Base-by-base conservation (phyloP, 2,888 invertebrate species). In the Congeria kusceri region DNA sequence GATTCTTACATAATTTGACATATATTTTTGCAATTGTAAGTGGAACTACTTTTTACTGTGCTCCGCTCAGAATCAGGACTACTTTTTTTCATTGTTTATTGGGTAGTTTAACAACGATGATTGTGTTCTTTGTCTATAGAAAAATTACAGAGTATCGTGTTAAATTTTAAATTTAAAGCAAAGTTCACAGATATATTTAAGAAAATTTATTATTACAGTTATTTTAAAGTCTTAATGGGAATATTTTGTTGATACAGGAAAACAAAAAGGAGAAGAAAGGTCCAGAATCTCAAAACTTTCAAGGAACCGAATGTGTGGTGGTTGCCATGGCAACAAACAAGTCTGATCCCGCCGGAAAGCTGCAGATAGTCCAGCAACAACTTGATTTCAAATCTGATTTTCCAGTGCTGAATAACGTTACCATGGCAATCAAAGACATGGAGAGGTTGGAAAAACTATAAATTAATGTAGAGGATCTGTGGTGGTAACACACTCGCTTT, bases 251-350 rank as follows among this genome's bases (percentile, higher is more conserved):
- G 1, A 25, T 56, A 13, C 56, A 56, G 56, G 56, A 13, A 11
- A n/a, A 56, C n/a, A 56, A 56, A 44, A 46, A 46, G 63, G 46
- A 63, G 25, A 1, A n/a, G 27, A 56, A 66, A 46, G 27, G 9
- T 13, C 49, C 20, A 64, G 49, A 49, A 7, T 18, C 27, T 20
- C 15, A 15, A 11, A 49, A 32, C 28, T 86, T 83, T 61, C 39
- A 76, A 27, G 88, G 89, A 3, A 89, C 88, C 73, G 84, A 86
- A 47, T 88, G 88, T 49, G 39, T 89, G 25, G 72, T 89, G n/a
- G 85, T 90, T 20, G 87, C 85, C n/a, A 69, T 88, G 39, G 82
- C 79, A 2, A 47, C 76, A 49, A 80, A 79, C 15, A 68, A 58
- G 7, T 73, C 80, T 1, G 86, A 89, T 53, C 64, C 84, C 1